A percentile compares a stretch with the other conserved stretches of the same genome.
These are phyloP conservation scores for Masticophis lateralis DNA, from an alignment of 2,797 vertebrate genomes.

Conservation along the genomic window DNA sequence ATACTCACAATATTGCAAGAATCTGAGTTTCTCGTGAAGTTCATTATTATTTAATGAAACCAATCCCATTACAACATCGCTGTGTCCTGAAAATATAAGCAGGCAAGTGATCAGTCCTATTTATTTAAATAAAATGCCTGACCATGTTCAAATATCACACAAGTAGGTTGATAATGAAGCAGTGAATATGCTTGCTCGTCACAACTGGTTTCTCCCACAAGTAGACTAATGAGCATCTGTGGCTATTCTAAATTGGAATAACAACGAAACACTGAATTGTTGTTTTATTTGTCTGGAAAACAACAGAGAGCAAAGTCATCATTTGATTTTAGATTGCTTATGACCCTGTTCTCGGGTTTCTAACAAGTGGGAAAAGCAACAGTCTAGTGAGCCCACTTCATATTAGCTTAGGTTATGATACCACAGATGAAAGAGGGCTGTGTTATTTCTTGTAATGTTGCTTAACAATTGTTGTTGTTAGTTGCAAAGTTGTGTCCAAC, in stretches of 20 bases:
- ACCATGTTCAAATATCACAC: neutral
- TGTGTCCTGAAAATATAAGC: slow-evolving; percentile 80
- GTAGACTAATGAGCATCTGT: neutral
- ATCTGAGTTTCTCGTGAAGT: slow-evolving; percentile 81
- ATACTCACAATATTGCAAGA: slow-evolving; percentile 87
- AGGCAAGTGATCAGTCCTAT: neutral
- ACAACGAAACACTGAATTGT: neutral
- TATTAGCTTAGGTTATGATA: neutral
- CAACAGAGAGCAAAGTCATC: neutral
- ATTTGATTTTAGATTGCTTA: neutral
- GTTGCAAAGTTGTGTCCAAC: too few relatives aligned
- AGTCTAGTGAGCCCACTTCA: neutral
- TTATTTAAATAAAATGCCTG: neutral
- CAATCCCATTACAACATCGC: slow-evolving; percentile 92
- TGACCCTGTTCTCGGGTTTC: neutral
- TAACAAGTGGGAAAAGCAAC: neutral
- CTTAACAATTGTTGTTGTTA: neutral
- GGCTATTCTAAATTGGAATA: neutral
- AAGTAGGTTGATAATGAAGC: neutral
- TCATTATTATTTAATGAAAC: slow-evolving; percentile 79
- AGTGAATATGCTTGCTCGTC: neutral
- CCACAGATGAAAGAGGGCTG: neutral
- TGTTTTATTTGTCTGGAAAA: neutral
- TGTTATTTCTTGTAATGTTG: neutral
- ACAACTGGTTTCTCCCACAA: neutral